A percentile compares a stretch with the other conserved stretches of the same genome.
phyloP scores from a whole-genome alignment of 2,888 invertebrate species.

The Yponomeuta malinellus region DNA sequence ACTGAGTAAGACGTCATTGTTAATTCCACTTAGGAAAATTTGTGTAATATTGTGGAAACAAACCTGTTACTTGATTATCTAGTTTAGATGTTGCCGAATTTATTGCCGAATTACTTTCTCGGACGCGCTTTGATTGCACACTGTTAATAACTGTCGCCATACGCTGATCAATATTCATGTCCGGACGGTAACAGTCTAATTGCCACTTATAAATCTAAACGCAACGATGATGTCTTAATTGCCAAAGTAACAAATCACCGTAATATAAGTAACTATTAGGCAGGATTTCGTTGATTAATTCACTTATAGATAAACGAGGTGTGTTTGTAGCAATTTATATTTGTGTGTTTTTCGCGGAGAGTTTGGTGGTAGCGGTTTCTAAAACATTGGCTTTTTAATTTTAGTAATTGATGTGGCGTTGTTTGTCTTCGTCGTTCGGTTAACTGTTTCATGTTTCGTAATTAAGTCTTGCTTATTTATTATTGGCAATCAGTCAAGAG shows the following conservation, averaged over 20 bases:
- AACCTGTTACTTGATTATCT: not conserved
- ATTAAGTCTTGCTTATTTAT: conserved; percentile 42
- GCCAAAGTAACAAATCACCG: conserved; percentile 56
- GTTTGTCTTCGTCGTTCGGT: conserved; percentile 46
- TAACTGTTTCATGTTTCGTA: conserved; percentile 43
- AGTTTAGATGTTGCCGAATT: not conserved
- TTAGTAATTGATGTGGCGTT: conserved; percentile 41
- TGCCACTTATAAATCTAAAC: conserved; percentile 65
- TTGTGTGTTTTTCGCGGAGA: conserved; percentile 8
- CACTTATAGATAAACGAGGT: conserved; percentile 20
- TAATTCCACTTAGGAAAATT: conserved; percentile 29
- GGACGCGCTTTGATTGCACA: conserved; percentile 24
- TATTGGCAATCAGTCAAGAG: conserved; percentile 37
- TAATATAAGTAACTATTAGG: conserved; percentile 43
- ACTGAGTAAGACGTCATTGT: conserved; percentile 57
- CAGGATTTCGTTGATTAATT: conserved; percentile 27
- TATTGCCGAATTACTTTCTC: not conserved
- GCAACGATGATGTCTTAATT: conserved; percentile 70
- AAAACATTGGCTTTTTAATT: conserved; percentile 37
- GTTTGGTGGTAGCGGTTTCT: conserved; percentile 27
- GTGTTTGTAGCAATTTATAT: conserved; percentile 4
- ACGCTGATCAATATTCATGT: conserved; percentile 63
- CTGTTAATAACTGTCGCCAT: conserved; percentile 55
- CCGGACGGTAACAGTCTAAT: conserved; percentile 61
- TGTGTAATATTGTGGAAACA: not conserved